These are phyloP conservation scores for Mormyrus lacerda DNA, from an alignment of 2,113 vertebrate genomes.

Conservation along the genomic window DNA sequence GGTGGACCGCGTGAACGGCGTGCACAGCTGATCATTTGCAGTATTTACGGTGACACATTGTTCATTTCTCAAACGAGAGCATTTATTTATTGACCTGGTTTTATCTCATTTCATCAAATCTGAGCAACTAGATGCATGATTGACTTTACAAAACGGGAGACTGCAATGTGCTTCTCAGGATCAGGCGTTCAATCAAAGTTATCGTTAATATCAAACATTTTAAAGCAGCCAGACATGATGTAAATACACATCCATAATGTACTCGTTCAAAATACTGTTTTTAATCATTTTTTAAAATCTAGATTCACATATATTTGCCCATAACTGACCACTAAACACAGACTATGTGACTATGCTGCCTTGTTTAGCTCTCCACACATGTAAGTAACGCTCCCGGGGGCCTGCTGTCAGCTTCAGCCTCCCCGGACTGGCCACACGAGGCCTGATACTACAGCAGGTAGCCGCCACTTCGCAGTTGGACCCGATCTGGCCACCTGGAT, in stretches of 20 bases:
- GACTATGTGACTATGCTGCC: not conserved
- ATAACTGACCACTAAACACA: conserved; percentile 8
- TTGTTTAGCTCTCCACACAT: not conserved
- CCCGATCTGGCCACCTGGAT: not conserved
- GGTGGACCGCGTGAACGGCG: not conserved
- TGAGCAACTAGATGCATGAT: not conserved
- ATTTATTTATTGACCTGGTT: not conserved
- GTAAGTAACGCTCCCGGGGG: not conserved
- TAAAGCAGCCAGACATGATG: not conserved
- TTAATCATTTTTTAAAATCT: not conserved
- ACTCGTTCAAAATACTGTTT: not conserved
- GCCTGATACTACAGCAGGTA: not conserved
- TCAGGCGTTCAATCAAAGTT: not conserved
- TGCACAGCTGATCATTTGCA: not conserved
- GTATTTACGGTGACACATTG: not conserved
- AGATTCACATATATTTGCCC: not conserved
- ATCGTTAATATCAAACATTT: conserved; percentile 2
- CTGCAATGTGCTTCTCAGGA: not conserved
- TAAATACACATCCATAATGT: not conserved
- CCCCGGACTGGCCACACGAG: not conserved
- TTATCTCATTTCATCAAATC: not conserved
- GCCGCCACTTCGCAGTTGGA: not conserved
- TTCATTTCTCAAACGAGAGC: conserved; percentile 6
- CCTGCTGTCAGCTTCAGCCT: not conserved
- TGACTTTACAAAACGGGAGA: not conserved